These are phyloP conservation scores for Beaufortia kweichowensis DNA, from an alignment of 2,113 vertebrate species.

Conservation along the genomic window DNA sequence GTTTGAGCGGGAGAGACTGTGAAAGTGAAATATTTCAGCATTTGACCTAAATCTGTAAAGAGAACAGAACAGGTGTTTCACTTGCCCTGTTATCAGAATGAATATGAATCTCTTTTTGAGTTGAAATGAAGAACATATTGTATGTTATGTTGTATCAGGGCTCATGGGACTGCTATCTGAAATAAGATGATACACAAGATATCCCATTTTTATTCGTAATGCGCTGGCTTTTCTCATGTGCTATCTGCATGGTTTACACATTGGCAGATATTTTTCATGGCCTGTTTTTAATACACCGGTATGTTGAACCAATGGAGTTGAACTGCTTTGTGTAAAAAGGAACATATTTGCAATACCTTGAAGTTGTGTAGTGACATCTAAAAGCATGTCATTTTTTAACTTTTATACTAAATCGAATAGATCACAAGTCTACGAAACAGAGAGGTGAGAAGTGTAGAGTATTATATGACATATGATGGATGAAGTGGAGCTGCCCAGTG, in stretches of 20 bases:
- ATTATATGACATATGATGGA: too few relatives aligned
- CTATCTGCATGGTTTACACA: slow-evolving; percentile 60
- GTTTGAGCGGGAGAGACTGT: not conserved
- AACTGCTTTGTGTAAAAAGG: too few relatives aligned
- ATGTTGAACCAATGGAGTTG: too few relatives aligned
- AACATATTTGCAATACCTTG: too few relatives aligned
- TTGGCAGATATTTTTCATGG: slow-evolving; percentile 56
- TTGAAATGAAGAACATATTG: slow-evolving; percentile 56
- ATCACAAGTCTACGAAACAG: too few relatives aligned
- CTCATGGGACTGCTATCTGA: slow-evolving; percentile 30
- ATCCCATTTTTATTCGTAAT: slow-evolving; percentile 53
- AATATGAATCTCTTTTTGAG: slow-evolving; percentile 33
- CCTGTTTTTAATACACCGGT: too few relatives aligned
- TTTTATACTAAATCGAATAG: too few relatives aligned
- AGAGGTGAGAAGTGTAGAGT: too few relatives aligned
- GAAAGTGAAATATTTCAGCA: not conserved
- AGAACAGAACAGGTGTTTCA: slow-evolving; percentile 37
- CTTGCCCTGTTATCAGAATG: slow-evolving; percentile 40
- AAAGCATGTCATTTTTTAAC: too few relatives aligned
- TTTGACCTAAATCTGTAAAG: slow-evolving; percentile 31
- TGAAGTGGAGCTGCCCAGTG: too few relatives aligned
- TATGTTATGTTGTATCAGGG: slow-evolving; percentile 54
- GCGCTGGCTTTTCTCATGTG: slow-evolving; percentile 46
- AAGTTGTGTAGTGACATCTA: too few relatives aligned
- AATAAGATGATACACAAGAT: not conserved